Base-by-base conservation (phyloP, 2,113 vertebrate species). In the Astatoreochromis straeleni region DNA sequence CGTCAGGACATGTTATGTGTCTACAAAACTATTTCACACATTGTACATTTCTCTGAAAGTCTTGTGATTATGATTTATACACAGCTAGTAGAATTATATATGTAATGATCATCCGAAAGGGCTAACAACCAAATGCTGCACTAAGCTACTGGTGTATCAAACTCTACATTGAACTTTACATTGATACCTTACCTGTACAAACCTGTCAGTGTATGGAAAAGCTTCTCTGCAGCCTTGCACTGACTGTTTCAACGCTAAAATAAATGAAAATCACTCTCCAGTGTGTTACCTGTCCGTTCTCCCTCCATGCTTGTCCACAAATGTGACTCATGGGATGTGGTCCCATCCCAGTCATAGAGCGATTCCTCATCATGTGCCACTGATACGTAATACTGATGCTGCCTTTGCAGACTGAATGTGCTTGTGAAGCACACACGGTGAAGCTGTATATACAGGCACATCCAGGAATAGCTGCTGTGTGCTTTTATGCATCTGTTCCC, bases 261-360 rank as follows among this genome's bases (percentile, higher is more conserved):
- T 42, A 79, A 85, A 75, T 85, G 17, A 84, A 51, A 79, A 35
- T 92, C 53, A 60, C 90, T 85, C 84, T 94, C 88, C 92, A 93
- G 92, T 95, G 92, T 93, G 91, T 92, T 88, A 89, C 93, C 94
- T 91, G 91, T 94, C 91, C 49, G 17, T 82, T 38, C 63, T 73
- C 84, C 51, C 75, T 60, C 68, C 38, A 35, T 26, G 54, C 47
- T 84, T 58, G 85, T 81, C 85, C 85, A 45, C 54, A 40, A 87
- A 9, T 29, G 91, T 17, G 86, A 86, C 88, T 82, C 51, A 40
- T 24, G 26, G 65, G 79, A 60, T 63, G 70, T 51, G 79, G 45
- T 82, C 80, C 82, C 73, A 70, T 60, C 87, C 38, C 84, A 65
- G 57, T 47, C 82, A 83, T 12, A 19, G 80, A 91, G 91, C 38